A percentile compares a stretch with the other conserved stretches of the same genome.
Evolutionary conservation across 2,113 vertebrate genomes (phyloP).

Genomic region (Artemisiospiza belli): DNA sequence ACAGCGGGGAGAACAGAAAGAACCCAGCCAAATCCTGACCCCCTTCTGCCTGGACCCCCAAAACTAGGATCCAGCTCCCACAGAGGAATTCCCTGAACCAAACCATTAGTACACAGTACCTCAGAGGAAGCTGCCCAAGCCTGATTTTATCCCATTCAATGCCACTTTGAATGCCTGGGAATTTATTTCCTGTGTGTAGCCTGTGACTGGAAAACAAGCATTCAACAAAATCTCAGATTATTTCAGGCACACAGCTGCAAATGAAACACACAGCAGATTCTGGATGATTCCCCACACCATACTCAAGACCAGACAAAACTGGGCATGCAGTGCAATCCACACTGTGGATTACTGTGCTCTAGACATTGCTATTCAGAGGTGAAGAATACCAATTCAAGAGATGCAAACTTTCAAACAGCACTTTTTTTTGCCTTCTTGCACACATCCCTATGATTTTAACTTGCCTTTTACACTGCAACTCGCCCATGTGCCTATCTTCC

Average conservation of each 20-base stretch:
- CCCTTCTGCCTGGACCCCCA: background rate
- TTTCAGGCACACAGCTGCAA: background rate
- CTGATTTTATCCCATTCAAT: background rate
- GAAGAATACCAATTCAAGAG: background rate
- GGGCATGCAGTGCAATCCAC: background rate
- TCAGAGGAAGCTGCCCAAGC: background rate
- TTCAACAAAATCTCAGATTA: background rate
- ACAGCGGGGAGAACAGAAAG: background rate
- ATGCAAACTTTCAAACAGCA: background rate
- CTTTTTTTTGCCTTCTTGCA: background rate
- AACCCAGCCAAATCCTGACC: background rate
- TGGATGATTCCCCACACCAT: background rate
- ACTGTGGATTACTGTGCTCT: background rate
- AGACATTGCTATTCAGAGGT: background rate
- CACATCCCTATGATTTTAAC: background rate
- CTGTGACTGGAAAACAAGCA: background rate
- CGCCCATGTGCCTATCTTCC: background rate
- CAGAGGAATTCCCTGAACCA: background rate
- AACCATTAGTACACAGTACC: background rate
- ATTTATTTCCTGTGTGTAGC: background rate
- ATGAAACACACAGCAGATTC: background rate
- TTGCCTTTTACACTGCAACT: background rate
- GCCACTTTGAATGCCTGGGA: rapidly evolving
- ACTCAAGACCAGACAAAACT: background rate
- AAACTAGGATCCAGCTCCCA: background rate